Evolutionary conservation across 2,888 invertebrate species (phyloP), one percentile per base, ranked within the genome.

Genomic region (Bibio marci): DNA sequence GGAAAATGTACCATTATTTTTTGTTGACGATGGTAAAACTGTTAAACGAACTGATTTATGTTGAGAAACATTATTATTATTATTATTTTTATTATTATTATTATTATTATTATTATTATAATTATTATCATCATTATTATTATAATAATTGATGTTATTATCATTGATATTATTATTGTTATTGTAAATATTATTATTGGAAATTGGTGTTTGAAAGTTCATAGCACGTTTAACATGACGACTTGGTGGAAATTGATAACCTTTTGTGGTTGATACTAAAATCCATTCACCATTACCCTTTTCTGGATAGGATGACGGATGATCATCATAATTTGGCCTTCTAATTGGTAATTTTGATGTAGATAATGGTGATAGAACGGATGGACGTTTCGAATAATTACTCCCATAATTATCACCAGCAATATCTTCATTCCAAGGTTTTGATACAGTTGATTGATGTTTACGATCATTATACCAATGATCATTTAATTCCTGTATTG

Each of bases 201-300:
- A 33, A 19, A 27, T n/a, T 18, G 31, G 12, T 25, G 37, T 2
- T 15, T 26, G 7, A 31, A 62, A 46, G 36, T 58, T 57, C n/a
- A 66, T 54, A 3, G 64, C 60, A 34, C 64, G 53, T 43, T 63
- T 59, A 15, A 59, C 49, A 26, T 48, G 47, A 7, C 51, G 46
- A 25, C 46, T 47, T 26, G 54, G 47, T 22, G 64, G 63, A 39
- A 68, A 66, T 43, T 72, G 70, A 51, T 80, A 81, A 1, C 81
- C 81, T 59, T 80, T 78, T 11, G 81, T 82, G 4, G 80, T 80
- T 1, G 80, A 80, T 7, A 82, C 57, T 2, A 82, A 59, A 3
- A 82, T 73, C 82, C 82, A 82, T 48, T 80, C 76, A 1, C 82
- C 82, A 43, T 80, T 76, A 1, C 77, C 76, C 43, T 66, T 65